Conservation (phyloP, 2,797 vertebrate species). For the Vipera latastei region DNA sequence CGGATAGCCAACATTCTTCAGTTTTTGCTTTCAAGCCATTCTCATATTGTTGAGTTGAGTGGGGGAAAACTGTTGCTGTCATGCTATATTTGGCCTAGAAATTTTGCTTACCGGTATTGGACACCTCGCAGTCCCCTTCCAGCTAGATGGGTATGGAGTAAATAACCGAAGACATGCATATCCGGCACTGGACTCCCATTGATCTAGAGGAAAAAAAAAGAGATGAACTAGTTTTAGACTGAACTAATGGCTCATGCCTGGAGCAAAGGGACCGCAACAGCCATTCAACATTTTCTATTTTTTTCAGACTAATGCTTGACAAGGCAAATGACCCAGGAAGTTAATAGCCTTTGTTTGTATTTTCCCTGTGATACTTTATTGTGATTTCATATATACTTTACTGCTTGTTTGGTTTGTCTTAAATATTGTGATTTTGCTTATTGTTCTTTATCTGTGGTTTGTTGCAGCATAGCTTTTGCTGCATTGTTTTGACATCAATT, state of each 20-base stretch:
- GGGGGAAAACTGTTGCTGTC: background rate
- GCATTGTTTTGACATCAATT: too few relatives aligned
- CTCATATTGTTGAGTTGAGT: too few relatives aligned
- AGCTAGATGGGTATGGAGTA: slow-evolving; percentile 67
- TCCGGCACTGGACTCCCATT: slow-evolving; percentile 56
- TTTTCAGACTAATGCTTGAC: background rate
- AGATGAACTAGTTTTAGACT: background rate
- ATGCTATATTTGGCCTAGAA: background rate
- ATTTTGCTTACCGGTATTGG: slow-evolving; percentile 59
- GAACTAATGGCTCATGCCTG: background rate
- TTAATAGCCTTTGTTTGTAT: background rate
- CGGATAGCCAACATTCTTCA: background rate
- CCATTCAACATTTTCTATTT: background rate
- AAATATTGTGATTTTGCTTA: too few relatives aligned
- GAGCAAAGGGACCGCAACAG: background rate
- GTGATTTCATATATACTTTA: too few relatives aligned
- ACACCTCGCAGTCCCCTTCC: slow-evolving; percentile 53
- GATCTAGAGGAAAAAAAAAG: slow-evolving; percentile 45
- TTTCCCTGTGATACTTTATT: too few relatives aligned
- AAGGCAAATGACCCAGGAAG: background rate
- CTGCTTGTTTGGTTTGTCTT: too few relatives aligned
- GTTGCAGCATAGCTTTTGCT: too few relatives aligned
- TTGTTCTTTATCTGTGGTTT: too few relatives aligned
- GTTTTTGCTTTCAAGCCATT: background rate
- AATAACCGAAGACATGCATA: slow-evolving; percentile 53